Conservation (phyloP, 2,113 vertebrate genomes). For the Manacus vitellinus region DNA sequence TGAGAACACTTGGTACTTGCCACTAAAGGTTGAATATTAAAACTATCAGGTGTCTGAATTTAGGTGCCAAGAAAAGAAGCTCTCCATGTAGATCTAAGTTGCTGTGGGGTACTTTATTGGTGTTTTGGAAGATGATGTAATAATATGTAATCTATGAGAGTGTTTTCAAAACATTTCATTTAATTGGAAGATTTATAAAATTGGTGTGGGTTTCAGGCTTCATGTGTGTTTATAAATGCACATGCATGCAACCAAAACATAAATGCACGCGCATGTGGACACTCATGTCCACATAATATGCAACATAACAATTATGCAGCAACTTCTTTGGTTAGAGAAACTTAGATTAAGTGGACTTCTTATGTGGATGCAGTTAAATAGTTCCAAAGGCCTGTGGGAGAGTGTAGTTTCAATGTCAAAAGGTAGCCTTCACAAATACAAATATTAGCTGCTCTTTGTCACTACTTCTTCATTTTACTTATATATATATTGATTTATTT, state of each 20-base stretch:
- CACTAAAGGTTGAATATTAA: not conserved
- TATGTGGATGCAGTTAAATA: not conserved
- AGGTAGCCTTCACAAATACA: not conserved
- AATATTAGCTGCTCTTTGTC: not conserved
- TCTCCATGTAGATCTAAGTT: not conserved
- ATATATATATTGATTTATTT: not conserved
- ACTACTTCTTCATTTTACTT: not conserved
- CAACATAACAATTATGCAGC: accelerated
- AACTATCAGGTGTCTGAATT: not conserved
- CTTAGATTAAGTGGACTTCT: not conserved
- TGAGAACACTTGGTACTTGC: not conserved
- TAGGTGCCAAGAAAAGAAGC: not conserved
- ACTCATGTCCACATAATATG: not conserved
- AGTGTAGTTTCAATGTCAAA: not conserved
- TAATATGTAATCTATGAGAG: not conserved
- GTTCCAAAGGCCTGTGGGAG: not conserved
- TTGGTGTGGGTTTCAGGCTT: not conserved
- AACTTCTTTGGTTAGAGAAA: not conserved
- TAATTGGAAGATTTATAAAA: not conserved
- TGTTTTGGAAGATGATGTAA: not conserved
- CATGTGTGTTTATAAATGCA: not conserved
- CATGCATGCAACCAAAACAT: not conserved
- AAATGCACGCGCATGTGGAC: not conserved
- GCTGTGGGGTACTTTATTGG: not conserved
- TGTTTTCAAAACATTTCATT: not conserved